Conservation (phyloP, 1,140 invertebrate genomes). For the Drosophila micromelanica region DNA sequence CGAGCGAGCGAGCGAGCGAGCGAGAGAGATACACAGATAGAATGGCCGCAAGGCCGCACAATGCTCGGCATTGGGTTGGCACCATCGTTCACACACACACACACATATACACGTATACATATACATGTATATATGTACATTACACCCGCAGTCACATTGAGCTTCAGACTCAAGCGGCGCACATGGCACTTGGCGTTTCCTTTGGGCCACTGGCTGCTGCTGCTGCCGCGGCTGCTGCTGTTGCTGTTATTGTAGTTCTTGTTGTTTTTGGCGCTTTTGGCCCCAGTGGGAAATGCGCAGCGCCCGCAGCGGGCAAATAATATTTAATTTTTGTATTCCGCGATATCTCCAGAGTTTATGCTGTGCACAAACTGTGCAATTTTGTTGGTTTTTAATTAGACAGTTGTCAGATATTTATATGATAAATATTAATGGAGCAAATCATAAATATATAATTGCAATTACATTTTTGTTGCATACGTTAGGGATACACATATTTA, state of each 20-base stretch:
- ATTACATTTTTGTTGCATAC: not conserved
- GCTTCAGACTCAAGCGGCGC: constrained; percentile 59
- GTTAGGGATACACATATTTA: not conserved
- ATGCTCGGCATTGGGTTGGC: constrained; percentile 32
- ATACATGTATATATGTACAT: constrained; percentile 20
- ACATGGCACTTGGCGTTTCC: constrained; percentile 75
- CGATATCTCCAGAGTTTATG: constrained; percentile 50
- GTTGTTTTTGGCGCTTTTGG: constrained; percentile 45
- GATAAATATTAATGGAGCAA: constrained; percentile 13
- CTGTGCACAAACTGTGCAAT: constrained; percentile 31
- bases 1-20: constrained; percentile 11
- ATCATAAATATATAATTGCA: not conserved
- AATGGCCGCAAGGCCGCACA: constrained; percentile 47
- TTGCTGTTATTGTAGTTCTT: constrained; percentile 22
- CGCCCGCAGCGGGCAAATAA: constrained; percentile 71
- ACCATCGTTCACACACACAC: constrained; percentile 9
- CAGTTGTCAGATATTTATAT: not conserved
- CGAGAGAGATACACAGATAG: constrained; percentile 25
- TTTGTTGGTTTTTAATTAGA: constrained; percentile 27
- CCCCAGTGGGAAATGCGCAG: constrained; percentile 73
- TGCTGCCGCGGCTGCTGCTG: constrained; percentile 12
- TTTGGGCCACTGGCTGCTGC: constrained; percentile 39
- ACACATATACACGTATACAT: constrained; percentile 7
- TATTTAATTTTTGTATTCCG: constrained; percentile 47
- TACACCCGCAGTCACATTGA: constrained; percentile 40